Conservation (phyloP, 2,888 invertebrate species). For the Acronicta alni region DNA sequence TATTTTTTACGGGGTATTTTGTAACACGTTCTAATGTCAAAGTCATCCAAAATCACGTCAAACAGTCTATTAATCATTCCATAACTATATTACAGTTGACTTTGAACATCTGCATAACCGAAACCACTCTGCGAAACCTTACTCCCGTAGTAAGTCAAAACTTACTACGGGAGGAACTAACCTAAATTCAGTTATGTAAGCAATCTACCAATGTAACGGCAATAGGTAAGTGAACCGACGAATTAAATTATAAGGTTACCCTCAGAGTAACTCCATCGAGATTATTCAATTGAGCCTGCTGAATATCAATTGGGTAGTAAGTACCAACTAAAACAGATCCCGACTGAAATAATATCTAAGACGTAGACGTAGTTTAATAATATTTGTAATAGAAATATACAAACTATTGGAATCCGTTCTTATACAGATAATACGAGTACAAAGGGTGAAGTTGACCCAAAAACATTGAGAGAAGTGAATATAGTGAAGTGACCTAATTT, state of each 20-base stretch:
- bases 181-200: conserved; percentile 71
- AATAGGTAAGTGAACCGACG: conserved; percentile 64
- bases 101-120: conserved; percentile 19
- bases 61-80: neutral
- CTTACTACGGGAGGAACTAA: conserved; percentile 54
- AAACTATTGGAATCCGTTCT: neutral
- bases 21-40: too few relatives aligned
- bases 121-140: conserved; percentile 35
- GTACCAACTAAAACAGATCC: conserved; percentile 58
- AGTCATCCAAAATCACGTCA: neutral
- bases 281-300: conserved; percentile 70
- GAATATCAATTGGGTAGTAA: conserved; percentile 68
- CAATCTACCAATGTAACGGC: conserved; percentile 61
- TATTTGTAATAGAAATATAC: conserved; percentile 31
- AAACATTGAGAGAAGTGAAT: neutral
- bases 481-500: too few relatives aligned
- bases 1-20: too few relatives aligned
- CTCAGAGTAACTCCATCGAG: conserved; percentile 63
- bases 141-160: too few relatives aligned
- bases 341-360: conserved; percentile 62
- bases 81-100: neutral
- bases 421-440: too few relatives aligned
- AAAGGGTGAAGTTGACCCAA: neutral
- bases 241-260: conserved; percentile 73
- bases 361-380: conserved; percentile 48